Evolutionary conservation across 2,797 vertebrate species (phyloP).

Genomic region (Chelmon rostratus): DNA sequence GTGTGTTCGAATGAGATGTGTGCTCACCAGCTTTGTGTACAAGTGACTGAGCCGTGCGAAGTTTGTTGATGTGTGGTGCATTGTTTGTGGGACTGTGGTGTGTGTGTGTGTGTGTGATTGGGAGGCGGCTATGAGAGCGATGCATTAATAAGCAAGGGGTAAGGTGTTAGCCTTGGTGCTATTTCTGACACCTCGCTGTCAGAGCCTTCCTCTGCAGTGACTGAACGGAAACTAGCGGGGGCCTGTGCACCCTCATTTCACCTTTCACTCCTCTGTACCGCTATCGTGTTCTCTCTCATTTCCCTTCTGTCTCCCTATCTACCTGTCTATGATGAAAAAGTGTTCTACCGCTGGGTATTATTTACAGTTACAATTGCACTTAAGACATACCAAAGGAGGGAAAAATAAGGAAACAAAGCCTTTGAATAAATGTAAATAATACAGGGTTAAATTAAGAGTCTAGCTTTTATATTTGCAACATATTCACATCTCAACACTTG

Average conservation of each 20-base stretch:
- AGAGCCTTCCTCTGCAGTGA: conserved; percentile 67
- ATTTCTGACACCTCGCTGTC: conserved; percentile 80
- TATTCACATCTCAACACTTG: background rate
- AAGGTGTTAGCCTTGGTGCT: conserved; percentile 79
- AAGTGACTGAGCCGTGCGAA: conserved; percentile 53
- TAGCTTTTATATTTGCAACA: background rate
- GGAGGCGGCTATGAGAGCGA: conserved; percentile 58
- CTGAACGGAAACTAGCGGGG: conserved; percentile 57
- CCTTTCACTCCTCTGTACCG: conserved; percentile 50
- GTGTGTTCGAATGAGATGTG: conserved; percentile 42
- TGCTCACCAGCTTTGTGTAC: conserved; percentile 45
- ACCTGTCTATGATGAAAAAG: conserved; percentile 21
- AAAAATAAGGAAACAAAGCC: background rate
- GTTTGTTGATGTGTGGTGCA: conserved; percentile 49
- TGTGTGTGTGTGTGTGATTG: conserved; percentile 41
- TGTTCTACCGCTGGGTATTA: background rate
- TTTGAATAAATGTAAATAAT: background rate
- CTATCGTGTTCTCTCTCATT: conserved; percentile 38
- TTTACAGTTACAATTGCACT: conserved; percentile 14
- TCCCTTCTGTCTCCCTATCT: conserved; percentile 31
- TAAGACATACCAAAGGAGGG: background rate
- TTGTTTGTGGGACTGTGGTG: conserved; percentile 49
- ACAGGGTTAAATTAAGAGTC: background rate
- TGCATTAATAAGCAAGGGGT: conserved; percentile 79
- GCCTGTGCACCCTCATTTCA: conserved; percentile 51